A percentile compares a stretch with the other conserved stretches of the same genome.
Conservation (phyloP, 2,797 vertebrate genomes). For the Hoplostethus atlanticus region DNA sequence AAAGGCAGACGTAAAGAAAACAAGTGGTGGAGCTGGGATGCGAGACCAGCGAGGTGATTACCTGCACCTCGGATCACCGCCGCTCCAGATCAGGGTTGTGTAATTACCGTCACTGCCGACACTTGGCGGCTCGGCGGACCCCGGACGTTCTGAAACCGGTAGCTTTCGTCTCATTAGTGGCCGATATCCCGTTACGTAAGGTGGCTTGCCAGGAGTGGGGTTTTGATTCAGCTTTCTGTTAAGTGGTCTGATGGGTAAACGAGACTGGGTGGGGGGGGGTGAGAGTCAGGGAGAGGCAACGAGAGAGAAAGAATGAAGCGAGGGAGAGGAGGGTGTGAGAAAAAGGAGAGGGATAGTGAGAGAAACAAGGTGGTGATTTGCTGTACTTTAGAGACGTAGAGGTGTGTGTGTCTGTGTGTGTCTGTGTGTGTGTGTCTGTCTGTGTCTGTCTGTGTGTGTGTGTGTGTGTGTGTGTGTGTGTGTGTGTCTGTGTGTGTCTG, state of each 20-base stretch:
- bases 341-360: conserved; percentile 43
- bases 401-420: conserved; percentile 8
- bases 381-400: conserved; percentile 36
- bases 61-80: conserved; percentile 35
- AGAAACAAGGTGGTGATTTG: conserved; percentile 60
- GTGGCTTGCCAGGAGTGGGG: not conserved
- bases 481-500: not conserved
- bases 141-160: conserved; percentile 4
- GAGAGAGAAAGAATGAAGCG: conserved; percentile 27
- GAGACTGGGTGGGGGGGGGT: not conserved
- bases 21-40: conserved; percentile 44
- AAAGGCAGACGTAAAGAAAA: conserved; percentile 60
- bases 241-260: conserved; percentile 7
- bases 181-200: conserved; percentile 7
- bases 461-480: not conserved
- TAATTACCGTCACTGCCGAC: conserved; percentile 33
- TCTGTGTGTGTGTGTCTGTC: not conserved
- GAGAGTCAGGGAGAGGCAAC: not conserved
- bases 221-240: conserved; percentile 26
- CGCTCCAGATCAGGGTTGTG: conserved; percentile 46
- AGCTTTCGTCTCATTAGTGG: conserved; percentile 14
- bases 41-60: conserved; percentile 40
- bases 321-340: conserved; percentile 36
- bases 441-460: too few species aligned
- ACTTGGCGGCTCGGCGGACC: conserved; percentile 35